Conservation (phyloP, 2,113 vertebrate species). For the Rousettus leschenaultii region DNA sequence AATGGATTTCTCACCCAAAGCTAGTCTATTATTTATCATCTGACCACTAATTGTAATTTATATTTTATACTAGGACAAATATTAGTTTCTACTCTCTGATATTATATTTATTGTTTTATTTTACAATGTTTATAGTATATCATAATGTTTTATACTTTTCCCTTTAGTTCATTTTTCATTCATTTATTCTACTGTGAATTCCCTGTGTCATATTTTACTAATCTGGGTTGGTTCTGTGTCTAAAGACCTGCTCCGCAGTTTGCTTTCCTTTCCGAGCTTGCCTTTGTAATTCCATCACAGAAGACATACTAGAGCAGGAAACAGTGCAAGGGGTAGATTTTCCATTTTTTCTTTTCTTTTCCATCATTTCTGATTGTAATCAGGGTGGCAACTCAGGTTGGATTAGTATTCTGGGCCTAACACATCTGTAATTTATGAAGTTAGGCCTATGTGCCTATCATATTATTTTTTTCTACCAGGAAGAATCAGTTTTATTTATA, state of each 20-base stretch:
- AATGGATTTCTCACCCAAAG: neutral
- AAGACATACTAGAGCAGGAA: neutral
- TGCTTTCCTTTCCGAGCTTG: neutral
- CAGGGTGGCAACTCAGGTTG: neutral
- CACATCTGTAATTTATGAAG: neutral
- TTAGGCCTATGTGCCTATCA: neutral
- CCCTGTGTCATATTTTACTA: neutral
- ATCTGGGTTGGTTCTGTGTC: neutral
- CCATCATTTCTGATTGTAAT: neutral
- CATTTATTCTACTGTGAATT: neutral
- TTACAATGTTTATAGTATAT: neutral
- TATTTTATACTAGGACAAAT: neutral
- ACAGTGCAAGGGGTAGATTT: neutral
- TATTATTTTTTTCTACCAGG: neutral
- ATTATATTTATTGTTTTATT: neutral
- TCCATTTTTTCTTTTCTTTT: neutral
- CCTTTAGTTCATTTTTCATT: neutral
- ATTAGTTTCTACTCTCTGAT: neutral
- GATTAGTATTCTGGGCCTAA: neutral
- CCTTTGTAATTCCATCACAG: neutral
- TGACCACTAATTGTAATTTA: neutral
- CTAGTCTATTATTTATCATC: neutral
- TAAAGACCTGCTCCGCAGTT: neutral
- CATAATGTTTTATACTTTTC: neutral
- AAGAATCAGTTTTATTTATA: neutral